These are phyloP conservation scores for Notiomystis cincta DNA, from an alignment of 2,113 vertebrate genomes.

Conservation along the genomic window DNA sequence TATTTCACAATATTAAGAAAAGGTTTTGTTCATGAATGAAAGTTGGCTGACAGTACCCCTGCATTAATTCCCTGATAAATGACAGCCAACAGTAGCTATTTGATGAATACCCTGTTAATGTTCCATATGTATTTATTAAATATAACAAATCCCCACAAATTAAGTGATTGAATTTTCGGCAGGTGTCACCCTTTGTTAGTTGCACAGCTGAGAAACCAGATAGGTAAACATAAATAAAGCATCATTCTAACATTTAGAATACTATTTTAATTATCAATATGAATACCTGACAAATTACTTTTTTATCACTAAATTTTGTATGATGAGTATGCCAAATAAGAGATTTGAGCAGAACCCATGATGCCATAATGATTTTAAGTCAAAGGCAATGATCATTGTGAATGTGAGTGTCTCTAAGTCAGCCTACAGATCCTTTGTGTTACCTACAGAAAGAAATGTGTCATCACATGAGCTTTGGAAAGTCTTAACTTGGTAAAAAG, in stretches of 20 bases:
- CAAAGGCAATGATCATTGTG: neutral
- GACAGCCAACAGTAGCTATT: neutral
- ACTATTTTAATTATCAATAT: neutral
- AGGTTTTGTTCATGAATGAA: neutral
- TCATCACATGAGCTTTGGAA: neutral
- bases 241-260: neutral
- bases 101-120: neutral
- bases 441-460: neutral
- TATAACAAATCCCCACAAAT: neutral
- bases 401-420: neutral
- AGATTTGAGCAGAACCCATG: neutral
- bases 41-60: neutral
- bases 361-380: neutral
- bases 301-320: neutral
- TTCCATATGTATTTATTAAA: neutral
- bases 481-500: neutral
- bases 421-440: neutral
- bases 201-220: neutral
- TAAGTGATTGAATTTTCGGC: neutral
- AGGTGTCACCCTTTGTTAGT: neutral
- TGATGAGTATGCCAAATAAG: neutral
- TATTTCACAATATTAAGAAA: neutral
- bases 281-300: neutral
- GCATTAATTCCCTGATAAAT: neutral
- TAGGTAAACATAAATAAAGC: neutral